These are phyloP conservation scores for Lithodes maja DNA, from an alignment of 2,888 invertebrate species.

Conservation along the genomic window DNA sequence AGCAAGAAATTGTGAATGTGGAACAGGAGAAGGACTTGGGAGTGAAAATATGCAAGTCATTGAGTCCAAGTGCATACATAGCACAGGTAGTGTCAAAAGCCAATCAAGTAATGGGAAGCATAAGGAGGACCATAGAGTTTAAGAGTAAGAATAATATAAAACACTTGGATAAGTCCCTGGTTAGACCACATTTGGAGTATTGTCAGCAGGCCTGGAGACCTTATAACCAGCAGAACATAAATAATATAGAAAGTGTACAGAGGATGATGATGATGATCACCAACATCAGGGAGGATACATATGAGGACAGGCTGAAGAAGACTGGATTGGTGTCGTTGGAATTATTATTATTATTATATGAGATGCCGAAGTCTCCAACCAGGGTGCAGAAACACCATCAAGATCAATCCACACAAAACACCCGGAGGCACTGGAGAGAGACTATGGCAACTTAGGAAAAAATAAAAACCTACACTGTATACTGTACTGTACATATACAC, in stretches of 20 bases:
- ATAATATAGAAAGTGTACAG: neutral
- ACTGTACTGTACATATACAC: too few relatives aligned
- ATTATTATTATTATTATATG: too few relatives aligned
- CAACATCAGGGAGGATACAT: neutral
- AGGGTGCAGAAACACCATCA: too few relatives aligned
- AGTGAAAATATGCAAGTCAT: neutral
- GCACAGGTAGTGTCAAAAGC: slow-evolving; percentile 5
- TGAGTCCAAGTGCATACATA: slow-evolving; percentile 17
- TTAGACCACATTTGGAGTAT: slow-evolving; percentile 4
- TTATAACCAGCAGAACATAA: slow-evolving; percentile 7
- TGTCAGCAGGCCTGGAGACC: slow-evolving; percentile 15
- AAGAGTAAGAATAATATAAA: slow-evolving; percentile 1
- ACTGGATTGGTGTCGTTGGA: neutral
- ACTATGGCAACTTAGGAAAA: too few relatives aligned
- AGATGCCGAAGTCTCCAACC: too few relatives aligned
- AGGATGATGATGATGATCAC: neutral
- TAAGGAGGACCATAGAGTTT: slow-evolving; percentile 15
- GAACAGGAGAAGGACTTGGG: slow-evolving; percentile 21
- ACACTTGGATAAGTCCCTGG: slow-evolving; percentile 19
- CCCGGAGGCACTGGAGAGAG: too few relatives aligned
- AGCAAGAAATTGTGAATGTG: neutral
- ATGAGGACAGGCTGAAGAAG: slow-evolving; percentile 3
- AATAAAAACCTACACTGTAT: too few relatives aligned
- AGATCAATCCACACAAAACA: too few relatives aligned
- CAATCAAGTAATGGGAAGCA: slow-evolving; percentile 31